Evolutionary conservation across 2,113 vertebrate genomes (phyloP).

Genomic region (Otis tarda): DNA sequence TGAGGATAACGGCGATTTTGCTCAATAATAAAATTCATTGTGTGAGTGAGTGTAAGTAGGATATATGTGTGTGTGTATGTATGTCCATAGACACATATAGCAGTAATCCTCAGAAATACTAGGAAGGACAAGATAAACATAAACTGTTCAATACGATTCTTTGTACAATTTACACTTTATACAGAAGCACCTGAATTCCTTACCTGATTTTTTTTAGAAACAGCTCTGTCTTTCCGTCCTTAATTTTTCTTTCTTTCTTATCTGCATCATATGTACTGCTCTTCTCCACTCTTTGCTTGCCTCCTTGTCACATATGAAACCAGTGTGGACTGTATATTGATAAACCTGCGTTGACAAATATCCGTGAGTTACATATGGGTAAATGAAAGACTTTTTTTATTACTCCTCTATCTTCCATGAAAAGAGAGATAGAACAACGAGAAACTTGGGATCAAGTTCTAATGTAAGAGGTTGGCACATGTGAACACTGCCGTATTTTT

Average conservation of each 20-base stretch:
- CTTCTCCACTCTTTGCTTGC: neutral
- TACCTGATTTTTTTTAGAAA: constrained; percentile 44
- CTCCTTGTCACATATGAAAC: neutral
- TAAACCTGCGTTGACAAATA: constrained; percentile 45
- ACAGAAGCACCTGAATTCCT: neutral
- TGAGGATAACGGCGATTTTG: neutral
- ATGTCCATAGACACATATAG: neutral
- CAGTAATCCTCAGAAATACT: neutral
- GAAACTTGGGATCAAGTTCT: neutral
- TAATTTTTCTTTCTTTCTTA: constrained; percentile 20
- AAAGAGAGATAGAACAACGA: neutral
- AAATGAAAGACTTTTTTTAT: neutral
- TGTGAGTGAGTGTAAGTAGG: neutral
- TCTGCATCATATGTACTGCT: neutral
- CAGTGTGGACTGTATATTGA: neutral
- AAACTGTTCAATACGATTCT: neutral
- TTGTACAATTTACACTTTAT: neutral
- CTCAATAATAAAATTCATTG: neutral
- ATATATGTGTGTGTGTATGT: neutral
- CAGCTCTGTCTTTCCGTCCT: neutral
- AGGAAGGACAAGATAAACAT: neutral
- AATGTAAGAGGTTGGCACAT: neutral
- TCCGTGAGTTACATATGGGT: neutral
- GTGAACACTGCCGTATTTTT: neutral
- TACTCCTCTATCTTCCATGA: neutral